Conservation (phyloP, 1,140 invertebrate genomes). For the Pteromalus puparum region DNA sequence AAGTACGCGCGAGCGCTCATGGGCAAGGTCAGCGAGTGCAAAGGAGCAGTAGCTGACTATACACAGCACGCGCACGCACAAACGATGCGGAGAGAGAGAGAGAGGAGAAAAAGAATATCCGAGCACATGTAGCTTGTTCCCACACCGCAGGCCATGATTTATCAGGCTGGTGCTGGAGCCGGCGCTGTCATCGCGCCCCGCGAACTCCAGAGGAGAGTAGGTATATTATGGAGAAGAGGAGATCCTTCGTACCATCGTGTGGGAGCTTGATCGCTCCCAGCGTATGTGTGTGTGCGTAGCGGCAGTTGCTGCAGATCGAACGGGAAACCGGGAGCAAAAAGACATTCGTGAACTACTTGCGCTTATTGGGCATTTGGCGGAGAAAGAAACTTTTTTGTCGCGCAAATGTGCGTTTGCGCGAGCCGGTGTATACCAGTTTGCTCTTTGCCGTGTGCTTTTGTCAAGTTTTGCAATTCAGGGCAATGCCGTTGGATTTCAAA, state of each 20-base stretch:
- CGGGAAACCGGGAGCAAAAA: background rate
- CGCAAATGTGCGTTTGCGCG: too few relatives aligned
- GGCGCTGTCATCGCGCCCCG: constrained; percentile 67
- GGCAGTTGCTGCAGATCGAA: background rate
- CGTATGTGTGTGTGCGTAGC: too few relatives aligned
- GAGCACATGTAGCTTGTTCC: constrained; percentile 60
- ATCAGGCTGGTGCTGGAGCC: constrained; percentile 67
- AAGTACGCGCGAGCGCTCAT: background rate
- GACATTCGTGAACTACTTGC: background rate
- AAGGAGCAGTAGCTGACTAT: background rate
- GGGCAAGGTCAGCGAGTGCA: background rate
- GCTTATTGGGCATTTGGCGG: background rate
- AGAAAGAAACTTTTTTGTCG: background rate
- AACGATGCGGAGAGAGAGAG: background rate
- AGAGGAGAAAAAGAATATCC: background rate
- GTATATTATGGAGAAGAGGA: background rate
- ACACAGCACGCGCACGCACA: too few relatives aligned
- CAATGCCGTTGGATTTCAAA: too few relatives aligned
- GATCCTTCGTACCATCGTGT: background rate
- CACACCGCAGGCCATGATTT: constrained; percentile 69
- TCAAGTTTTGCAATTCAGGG: too few relatives aligned
- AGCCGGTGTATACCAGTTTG: too few relatives aligned
- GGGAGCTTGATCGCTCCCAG: background rate
- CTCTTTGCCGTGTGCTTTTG: too few relatives aligned
- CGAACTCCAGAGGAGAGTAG: background rate